Evolutionary conservation across 2,113 vertebrate species (phyloP).

Genomic region (Tragelaphus strepsiceros): DNA sequence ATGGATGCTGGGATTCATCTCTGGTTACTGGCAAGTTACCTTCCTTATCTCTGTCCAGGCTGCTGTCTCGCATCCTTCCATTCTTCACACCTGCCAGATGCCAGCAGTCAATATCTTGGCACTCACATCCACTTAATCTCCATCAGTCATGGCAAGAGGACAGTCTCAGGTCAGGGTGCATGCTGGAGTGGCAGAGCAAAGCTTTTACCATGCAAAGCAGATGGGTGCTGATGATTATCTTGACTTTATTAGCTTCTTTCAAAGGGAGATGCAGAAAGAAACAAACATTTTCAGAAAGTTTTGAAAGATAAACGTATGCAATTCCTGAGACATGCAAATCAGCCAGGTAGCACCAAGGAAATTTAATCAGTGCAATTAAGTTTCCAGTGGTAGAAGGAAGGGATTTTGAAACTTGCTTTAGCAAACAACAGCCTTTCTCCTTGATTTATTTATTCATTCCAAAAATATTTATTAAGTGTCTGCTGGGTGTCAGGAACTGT

Average conservation of each 20-base stretch:
- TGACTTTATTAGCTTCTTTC: neutral
- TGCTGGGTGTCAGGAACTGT: neutral
- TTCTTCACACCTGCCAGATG: neutral
- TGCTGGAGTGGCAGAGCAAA: neutral
- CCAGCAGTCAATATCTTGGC: neutral
- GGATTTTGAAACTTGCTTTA: slow-evolving; percentile 20
- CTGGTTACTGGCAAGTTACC: neutral
- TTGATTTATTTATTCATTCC: neutral
- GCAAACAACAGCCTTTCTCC: neutral
- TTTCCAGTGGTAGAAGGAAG: neutral
- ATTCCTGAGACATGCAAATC: neutral
- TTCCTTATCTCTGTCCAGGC: neutral
- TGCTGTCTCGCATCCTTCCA: neutral
- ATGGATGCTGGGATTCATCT: slow-evolving; percentile 15
- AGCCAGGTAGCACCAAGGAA: neutral
- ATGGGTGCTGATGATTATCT: neutral
- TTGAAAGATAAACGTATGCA: neutral
- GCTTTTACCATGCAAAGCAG: neutral
- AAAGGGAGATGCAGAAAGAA: neutral
- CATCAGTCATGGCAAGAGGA: neutral
- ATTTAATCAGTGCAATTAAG: neutral
- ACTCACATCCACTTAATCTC: neutral
- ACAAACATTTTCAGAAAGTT: neutral
- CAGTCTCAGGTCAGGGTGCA: neutral
- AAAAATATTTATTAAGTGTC: neutral